Evolutionary conservation across 1,140 invertebrate species (phyloP).

Genomic region (Chlorops oryzae): DNA sequence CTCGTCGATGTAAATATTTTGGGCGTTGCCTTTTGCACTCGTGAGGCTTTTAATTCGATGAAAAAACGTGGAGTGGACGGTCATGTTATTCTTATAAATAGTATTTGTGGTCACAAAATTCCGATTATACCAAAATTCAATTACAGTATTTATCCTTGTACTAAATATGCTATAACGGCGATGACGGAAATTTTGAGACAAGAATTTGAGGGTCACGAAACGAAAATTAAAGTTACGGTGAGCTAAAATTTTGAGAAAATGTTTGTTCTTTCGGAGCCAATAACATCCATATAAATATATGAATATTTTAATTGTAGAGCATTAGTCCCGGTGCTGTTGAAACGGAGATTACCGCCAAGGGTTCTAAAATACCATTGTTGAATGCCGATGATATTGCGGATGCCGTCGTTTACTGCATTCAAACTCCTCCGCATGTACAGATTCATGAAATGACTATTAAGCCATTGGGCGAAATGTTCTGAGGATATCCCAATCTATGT

Average conservation of each 20-base stretch:
- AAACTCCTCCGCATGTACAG: conserved; percentile 51
- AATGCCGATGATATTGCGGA: conserved; percentile 50
- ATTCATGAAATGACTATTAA: conserved; percentile 20
- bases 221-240: conserved; percentile 60
- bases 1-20: conserved; percentile 62
- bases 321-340: conserved; percentile 55
- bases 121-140: conserved; percentile 38
- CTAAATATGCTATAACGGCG: conserved; percentile 61
- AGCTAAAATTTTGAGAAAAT: conserved; percentile 26
- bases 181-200: conserved; percentile 56
- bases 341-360: conserved; percentile 48
- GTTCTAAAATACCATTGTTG: conserved; percentile 26
- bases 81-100: conserved; percentile 68
- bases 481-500: no score
- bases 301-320: no score
- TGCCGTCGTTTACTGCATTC: conserved; percentile 53
- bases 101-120: conserved; percentile 52
- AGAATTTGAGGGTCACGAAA: conserved; percentile 55
- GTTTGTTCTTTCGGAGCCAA: neutral
- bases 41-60: conserved; percentile 64
- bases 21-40: conserved; percentile 59
- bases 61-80: conserved; percentile 57
- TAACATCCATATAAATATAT: no score
- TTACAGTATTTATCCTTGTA: conserved; percentile 54
- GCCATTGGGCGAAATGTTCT: conserved; percentile 28